phyloP scores from a whole-genome alignment of 2,888 invertebrate genomes.

The Caenorhabditis sp. region DNA sequence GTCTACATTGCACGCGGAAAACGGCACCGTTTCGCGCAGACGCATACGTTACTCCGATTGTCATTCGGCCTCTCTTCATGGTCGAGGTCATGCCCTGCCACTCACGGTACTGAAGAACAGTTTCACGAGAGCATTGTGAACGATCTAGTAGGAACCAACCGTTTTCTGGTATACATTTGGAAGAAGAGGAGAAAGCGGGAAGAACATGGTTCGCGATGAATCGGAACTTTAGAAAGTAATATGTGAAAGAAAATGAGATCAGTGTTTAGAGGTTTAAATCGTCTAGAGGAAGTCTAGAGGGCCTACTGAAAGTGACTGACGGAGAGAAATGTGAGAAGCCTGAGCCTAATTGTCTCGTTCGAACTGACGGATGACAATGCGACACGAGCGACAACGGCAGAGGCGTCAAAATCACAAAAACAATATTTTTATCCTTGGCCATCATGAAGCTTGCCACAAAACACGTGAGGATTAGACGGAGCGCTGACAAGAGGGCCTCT shows the following conservation, averaged over 20 bases:
- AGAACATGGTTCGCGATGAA: no score
- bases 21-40: conserved; percentile 16
- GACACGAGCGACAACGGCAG: not conserved
- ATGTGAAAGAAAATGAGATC: no score
- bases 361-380: not conserved
- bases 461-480: conserved; percentile 53
- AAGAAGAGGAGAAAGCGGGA: no score
- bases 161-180: no score
- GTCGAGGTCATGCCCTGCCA: not conserved
- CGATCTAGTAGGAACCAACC: no score
- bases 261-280: no score
- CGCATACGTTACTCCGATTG: not conserved
- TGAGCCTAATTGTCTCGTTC: no score
- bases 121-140: not conserved
- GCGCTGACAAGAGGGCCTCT: conserved; percentile 21
- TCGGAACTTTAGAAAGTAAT: no score
- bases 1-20: not conserved
- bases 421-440: conserved; percentile 38
- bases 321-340: no score
- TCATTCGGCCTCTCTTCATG: no score
- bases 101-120: not conserved
- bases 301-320: no score
- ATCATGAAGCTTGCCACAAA: conserved; percentile 28
- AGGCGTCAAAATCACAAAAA: conserved; percentile 45
- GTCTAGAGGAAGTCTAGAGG: no score